A percentile compares a stretch with the other conserved stretches of the same genome.
Conservation (phyloP, 2,797 vertebrate genomes). For the Lophotriccus pileatus region DNA sequence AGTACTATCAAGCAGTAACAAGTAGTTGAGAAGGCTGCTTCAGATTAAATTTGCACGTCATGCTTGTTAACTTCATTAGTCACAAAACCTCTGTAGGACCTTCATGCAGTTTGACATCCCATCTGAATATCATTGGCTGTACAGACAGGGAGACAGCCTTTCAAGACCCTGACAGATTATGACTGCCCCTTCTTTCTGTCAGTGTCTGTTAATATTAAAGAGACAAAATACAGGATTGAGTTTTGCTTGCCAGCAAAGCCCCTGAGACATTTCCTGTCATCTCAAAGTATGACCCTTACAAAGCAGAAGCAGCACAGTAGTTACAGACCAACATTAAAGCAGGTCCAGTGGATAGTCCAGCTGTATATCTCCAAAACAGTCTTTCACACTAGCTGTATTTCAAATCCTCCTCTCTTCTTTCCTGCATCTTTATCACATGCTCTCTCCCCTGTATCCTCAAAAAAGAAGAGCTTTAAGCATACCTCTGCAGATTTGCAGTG, state of each 20-base stretch:
- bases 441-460: fast-evolving
- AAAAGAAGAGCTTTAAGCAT: neutral
- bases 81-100: neutral
- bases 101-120: neutral
- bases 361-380: neutral
- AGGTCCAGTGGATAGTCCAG: neutral
- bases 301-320: neutral
- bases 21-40: neutral
- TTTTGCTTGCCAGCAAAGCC: neutral
- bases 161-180: neutral
- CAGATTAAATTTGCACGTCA: neutral
- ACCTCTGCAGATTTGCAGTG: neutral
- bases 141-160: neutral
- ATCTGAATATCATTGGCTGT: neutral
- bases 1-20: neutral
- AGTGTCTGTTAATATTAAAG: neutral
- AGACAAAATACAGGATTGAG: neutral
- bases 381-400: neutral
- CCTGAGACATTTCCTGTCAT: neutral
- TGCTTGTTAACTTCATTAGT: neutral
- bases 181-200: neutral
- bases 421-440: neutral
- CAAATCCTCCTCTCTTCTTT: neutral
- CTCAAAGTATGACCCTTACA: neutral
- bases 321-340: neutral